phyloP scores from a whole-genome alignment of 2,797 vertebrate genomes.

The Staurois parvus region DNA sequence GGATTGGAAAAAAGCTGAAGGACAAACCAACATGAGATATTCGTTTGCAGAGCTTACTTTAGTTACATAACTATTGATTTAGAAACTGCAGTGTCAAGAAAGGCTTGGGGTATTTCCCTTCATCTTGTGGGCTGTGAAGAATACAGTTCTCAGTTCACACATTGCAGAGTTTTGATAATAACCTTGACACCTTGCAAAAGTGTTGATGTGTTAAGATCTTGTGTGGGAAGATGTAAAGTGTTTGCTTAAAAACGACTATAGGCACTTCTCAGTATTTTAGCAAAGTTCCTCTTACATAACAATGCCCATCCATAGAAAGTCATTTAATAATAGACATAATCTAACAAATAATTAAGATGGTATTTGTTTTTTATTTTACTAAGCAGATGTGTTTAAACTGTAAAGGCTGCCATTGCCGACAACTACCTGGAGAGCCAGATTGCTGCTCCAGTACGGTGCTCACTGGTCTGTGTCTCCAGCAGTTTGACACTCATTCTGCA shows the following conservation, averaged over 20 bases:
- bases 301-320: not conserved
- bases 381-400: too few species aligned
- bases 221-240: conserved; percentile 29
- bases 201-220: conserved; percentile 40
- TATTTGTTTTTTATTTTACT: too few species aligned
- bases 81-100: conserved; percentile 16
- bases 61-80: conserved; percentile 23
- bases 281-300: not conserved
- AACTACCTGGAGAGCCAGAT: too few species aligned
- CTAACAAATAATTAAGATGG: too few species aligned
- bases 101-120: conserved; percentile 53
- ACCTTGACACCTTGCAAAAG: conserved; percentile 52
- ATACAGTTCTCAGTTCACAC: conserved; percentile 27
- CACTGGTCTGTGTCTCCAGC: too few species aligned
- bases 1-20: not conserved
- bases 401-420: too few species aligned
- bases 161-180: conserved; percentile 43
- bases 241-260: conserved; percentile 17
- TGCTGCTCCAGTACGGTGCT: too few species aligned
- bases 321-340: not conserved
- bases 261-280: conserved; percentile 1
- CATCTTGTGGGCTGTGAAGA: conserved; percentile 34
- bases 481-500: too few species aligned
- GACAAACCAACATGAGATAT: not conserved
- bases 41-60: conserved; percentile 11